Evolutionary conservation across 2,797 vertebrate genomes (phyloP).

Genomic region (Sebastes hubbsi): DNA sequence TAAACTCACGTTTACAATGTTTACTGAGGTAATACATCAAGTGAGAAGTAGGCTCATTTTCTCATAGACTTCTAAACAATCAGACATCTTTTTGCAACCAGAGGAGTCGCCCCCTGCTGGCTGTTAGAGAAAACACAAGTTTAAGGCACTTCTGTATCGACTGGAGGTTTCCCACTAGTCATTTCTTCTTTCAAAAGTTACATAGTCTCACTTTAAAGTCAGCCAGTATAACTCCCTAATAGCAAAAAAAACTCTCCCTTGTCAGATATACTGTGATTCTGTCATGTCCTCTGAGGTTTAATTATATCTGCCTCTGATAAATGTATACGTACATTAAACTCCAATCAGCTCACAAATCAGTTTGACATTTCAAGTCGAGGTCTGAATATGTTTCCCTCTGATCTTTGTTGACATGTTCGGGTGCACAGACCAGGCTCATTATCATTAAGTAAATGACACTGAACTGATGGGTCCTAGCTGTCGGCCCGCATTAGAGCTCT

Average conservation of each 20-base stretch:
- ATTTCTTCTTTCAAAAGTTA: not conserved
- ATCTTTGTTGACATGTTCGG: constrained; percentile 25
- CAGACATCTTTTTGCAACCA: too few relatives aligned
- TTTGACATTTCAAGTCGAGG: constrained; percentile 27
- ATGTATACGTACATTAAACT: constrained; percentile 12
- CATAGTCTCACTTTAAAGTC: not conserved
- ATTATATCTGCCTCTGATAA: constrained; percentile 15
- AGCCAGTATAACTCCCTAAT: not conserved
- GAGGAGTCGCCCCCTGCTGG: too few relatives aligned
- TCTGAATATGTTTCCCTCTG: constrained; percentile 9
- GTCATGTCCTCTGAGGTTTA: not conserved
- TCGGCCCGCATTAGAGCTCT: constrained; percentile 12
- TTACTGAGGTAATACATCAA: too few relatives aligned
- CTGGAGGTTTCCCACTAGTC: too few relatives aligned
- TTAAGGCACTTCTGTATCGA: too few relatives aligned
- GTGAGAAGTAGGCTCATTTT: too few relatives aligned
- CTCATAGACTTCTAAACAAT: too few relatives aligned
- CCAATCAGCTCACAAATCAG: constrained; percentile 2
- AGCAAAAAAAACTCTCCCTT: not conserved
- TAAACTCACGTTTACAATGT: too few relatives aligned
- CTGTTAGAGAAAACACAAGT: too few relatives aligned
- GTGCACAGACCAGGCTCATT: constrained; percentile 28
- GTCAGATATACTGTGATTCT: not conserved
- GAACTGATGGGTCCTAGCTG: constrained; percentile 22
- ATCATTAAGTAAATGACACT: constrained; percentile 23